Evolutionary conservation across 2,888 invertebrate genomes (phyloP).

Genomic region (Polyommatus iphigenia): DNA sequence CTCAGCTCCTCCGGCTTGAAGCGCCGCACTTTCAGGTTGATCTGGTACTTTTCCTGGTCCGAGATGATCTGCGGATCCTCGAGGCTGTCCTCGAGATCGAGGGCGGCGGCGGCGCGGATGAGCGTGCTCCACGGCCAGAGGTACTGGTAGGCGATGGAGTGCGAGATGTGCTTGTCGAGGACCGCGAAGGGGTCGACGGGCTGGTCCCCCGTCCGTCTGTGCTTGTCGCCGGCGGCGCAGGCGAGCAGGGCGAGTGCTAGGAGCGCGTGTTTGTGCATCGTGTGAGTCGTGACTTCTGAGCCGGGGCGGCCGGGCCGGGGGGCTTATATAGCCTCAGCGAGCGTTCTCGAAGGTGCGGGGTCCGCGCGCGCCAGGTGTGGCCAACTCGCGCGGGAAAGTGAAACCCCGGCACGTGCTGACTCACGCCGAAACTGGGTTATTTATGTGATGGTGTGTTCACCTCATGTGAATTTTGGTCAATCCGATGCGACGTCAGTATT

Average conservation of each 20-base stretch:
- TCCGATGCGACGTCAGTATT: neutral
- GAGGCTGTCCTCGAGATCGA: slow-evolving; percentile 57
- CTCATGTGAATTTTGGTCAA: slow-evolving; percentile 34
- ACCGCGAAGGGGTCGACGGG: slow-evolving; percentile 63
- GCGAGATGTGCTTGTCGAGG: slow-evolving; percentile 63
- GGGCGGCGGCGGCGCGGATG: slow-evolving; percentile 59
- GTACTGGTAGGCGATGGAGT: slow-evolving; percentile 63
- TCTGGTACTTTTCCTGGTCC: slow-evolving; percentile 58
- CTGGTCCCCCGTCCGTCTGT: slow-evolving; percentile 40
- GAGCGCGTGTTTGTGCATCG: slow-evolving; percentile 56
- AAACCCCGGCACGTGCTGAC: slow-evolving; percentile 38
- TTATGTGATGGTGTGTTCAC: slow-evolving; percentile 38
- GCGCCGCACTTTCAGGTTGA: slow-evolving; percentile 61
- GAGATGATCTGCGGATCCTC: slow-evolving; percentile 68
- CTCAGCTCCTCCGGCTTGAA: slow-evolving; percentile 68
- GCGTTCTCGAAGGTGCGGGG: slow-evolving; percentile 67
- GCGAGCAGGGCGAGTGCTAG: slow-evolving; percentile 53
- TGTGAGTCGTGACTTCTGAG: slow-evolving; percentile 48
- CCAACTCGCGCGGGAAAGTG: slow-evolving; percentile 56
- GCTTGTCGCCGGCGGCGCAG: slow-evolving; percentile 51
- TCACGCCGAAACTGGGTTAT: slow-evolving; percentile 42
- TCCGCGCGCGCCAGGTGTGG: slow-evolving; percentile 59
- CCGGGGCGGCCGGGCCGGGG: slow-evolving; percentile 46
- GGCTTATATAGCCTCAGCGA: slow-evolving; percentile 68
- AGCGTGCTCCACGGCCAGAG: slow-evolving; percentile 73